These are phyloP conservation scores for Pipistrellus pipistrellus DNA, from an alignment of 2,797 vertebrate species.

Conservation along the genomic window DNA sequence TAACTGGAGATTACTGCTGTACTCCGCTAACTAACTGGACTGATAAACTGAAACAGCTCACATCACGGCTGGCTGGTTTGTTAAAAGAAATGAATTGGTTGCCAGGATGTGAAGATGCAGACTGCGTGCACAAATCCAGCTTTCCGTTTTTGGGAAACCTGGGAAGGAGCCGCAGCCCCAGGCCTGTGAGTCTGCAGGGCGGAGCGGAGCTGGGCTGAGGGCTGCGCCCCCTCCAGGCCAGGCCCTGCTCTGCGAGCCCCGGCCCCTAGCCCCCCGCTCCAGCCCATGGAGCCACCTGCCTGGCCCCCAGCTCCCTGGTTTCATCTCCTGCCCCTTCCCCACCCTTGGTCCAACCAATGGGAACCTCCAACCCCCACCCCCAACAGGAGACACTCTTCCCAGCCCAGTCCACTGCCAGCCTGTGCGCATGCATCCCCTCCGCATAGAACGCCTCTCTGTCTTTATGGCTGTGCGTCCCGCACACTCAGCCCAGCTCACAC, in stretches of 20 bases:
- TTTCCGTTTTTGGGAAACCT: not conserved
- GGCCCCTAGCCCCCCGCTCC: not conserved
- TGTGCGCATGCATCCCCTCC: accelerated
- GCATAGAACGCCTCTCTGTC: accelerated
- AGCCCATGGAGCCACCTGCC: not conserved
- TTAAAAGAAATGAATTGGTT: not conserved
- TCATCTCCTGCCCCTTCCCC: not conserved
- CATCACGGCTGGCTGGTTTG: not conserved
- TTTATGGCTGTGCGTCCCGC: not conserved
- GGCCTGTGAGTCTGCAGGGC: not conserved
- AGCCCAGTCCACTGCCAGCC: not conserved
- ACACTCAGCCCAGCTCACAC: not conserved
- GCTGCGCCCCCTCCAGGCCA: not conserved
- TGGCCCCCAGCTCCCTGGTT: not conserved
- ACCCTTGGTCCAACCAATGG: not conserved
- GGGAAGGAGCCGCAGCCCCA: accelerated
- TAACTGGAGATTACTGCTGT: not conserved
- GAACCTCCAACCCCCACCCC: not conserved
- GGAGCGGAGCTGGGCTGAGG: accelerated
- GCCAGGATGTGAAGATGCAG: not conserved
- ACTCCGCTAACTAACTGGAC: not conserved
- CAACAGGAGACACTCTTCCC: not conserved
- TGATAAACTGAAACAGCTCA: not conserved
- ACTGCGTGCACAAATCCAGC: not conserved
- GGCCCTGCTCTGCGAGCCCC: not conserved